Evolutionary conservation across 1,140 invertebrate genomes (phyloP).

Genomic region (Euwallacea similis): DNA sequence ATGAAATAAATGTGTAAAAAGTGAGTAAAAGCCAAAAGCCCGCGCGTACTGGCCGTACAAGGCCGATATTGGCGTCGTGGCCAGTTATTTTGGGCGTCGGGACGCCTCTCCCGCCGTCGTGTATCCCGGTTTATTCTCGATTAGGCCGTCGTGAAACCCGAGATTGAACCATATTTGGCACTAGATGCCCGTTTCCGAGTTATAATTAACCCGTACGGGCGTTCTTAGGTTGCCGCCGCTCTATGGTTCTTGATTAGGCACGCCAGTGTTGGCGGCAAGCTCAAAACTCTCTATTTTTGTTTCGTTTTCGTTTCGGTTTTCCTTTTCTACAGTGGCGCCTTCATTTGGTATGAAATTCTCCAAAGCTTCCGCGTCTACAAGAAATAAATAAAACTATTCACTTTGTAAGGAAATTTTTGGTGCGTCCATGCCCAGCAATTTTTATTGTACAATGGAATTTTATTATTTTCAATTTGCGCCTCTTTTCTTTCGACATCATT

Average conservation of each 20-base stretch:
- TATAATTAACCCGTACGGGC: slow-evolving; percentile 50
- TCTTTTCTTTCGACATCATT: too few species aligned
- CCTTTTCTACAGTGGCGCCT: neutral
- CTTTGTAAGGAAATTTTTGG: too few species aligned
- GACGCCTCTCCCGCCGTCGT: slow-evolving; percentile 48
- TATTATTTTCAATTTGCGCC: too few species aligned
- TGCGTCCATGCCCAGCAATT: too few species aligned
- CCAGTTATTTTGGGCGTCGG: slow-evolving; percentile 50
- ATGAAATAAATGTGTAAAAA: slow-evolving; percentile 32
- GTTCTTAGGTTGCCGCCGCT: slow-evolving; percentile 48
- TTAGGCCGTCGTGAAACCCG: slow-evolving; percentile 53
- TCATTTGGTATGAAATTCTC: neutral
- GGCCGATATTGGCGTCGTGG: slow-evolving; percentile 45
- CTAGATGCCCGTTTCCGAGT: slow-evolving; percentile 44
- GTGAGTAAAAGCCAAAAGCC: slow-evolving; percentile 37
- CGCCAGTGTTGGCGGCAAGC: slow-evolving; percentile 29
- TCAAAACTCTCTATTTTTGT: neutral
- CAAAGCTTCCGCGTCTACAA: too few species aligned
- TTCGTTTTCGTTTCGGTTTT: slow-evolving; percentile 14
- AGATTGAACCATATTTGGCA: slow-evolving; percentile 55
- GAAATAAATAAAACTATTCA: too few species aligned
- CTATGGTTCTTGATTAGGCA: slow-evolving; percentile 17
- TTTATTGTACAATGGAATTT: too few species aligned
- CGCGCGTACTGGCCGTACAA: slow-evolving; percentile 48
- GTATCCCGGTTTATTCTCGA: slow-evolving; percentile 50